Conservation (phyloP, 30 jellyfish, hydroid and myxozoan species). For the Calvadosia cruxmelitensis region DNA sequence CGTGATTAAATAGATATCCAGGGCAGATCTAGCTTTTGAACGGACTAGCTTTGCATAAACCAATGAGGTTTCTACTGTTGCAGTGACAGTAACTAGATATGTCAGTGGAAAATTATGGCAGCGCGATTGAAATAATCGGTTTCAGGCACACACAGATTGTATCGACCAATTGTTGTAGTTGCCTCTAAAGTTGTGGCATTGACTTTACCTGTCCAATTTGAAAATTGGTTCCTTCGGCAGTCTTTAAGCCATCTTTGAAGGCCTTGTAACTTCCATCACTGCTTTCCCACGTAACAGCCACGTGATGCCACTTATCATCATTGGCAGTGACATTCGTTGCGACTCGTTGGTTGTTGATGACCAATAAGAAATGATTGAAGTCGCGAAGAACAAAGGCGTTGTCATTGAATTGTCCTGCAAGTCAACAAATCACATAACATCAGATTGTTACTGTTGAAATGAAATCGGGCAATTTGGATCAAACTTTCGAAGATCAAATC, state of each 20-base stretch:
- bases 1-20: too few species aligned
- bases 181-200: neutral
- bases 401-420: conserved; percentile 41
- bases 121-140: too few species aligned
- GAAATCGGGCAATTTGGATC: too few species aligned
- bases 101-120: too few species aligned
- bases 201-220: conserved; percentile 68
- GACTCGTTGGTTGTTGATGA: conserved; percentile 70
- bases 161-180: neutral
- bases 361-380: conserved; percentile 45
- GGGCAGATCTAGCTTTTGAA: too few species aligned
- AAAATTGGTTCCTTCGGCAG: conserved; percentile 35
- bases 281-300: conserved; percentile 82
- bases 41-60: too few species aligned
- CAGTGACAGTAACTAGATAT: too few species aligned
- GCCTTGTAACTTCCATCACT: conserved; percentile 46
- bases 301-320: conserved; percentile 98
- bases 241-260: conserved; percentile 69
- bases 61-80: too few species aligned
- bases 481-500: too few species aligned
- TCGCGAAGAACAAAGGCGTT: conserved; percentile 88
- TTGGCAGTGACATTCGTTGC: conserved; percentile 58
- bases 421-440: neutral
- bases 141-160: too few species aligned
- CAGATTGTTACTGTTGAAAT: too few species aligned